Evolutionary conservation across 2,888 invertebrate species (phyloP), one percentile per base, ranked within the genome.

Genomic region (Xanthia togata): DNA sequence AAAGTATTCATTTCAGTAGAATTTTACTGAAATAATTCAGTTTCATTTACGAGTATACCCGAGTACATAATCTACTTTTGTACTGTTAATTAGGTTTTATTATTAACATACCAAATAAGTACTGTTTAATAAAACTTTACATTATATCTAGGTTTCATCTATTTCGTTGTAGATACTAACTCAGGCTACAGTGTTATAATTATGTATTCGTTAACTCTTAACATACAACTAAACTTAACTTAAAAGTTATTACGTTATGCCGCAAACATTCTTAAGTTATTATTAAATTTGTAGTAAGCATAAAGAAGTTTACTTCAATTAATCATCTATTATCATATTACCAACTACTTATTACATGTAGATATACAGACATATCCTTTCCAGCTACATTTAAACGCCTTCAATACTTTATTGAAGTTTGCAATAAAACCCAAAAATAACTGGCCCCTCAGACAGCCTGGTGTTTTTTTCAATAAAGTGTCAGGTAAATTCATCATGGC

Each of bases 401-500:
- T 74, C 59, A 75, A 78, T 76, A 41, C 38, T 38, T 38, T 73
- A 70, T 80, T 81, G 69, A 81, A 78, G 80, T 80, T 78, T 71
- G 75, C 83, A 80, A 86, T 80, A 86, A 83, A 85, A 86, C 71
- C 55, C 70, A 83, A 85, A 86, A 86, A 68, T 63, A 76, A 76
- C 59, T n/a, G 41, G 35, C 38, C 75, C 67, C 64, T 65, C 76
- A 70, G 75, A 78, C 70, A 70, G 67, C 9, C 47, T 59, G 57
- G 73, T 64, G 76, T 86, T 88, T 88, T n/a, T 86, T 82, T 78
- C 76, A 70, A 73, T 80, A 74, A 78, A 76, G 63, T 73, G 70
- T 80, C 90, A 89, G 90, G 90, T 90, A 90, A 88, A 86, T 86
- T 77, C 75, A 86, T 83, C 86, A 79, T 71, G 78, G 72, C 60